These are phyloP conservation scores for Patella vulgata DNA, from an alignment of 1,140 invertebrate genomes.

Conservation along the genomic window DNA sequence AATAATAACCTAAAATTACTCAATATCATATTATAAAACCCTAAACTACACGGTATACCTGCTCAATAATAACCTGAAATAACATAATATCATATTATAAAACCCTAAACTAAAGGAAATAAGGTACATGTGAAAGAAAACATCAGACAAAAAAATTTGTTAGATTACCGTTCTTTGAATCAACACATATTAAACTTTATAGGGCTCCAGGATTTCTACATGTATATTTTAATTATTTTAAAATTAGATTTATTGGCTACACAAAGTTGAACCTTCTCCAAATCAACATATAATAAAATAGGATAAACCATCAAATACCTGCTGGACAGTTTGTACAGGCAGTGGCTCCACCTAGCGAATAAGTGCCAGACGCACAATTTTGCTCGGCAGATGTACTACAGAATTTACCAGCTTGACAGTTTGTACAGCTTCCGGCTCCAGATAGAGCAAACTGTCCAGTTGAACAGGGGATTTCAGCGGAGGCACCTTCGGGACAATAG, in stretches of 20 bases:
- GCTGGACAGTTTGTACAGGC: conserved; percentile 50
- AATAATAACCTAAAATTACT: conserved; percentile 39
- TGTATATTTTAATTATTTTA: too few species aligned
- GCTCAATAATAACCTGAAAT: conserved; percentile 42
- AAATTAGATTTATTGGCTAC: too few species aligned
- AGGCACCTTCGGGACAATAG: conserved; percentile 44
- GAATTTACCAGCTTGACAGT: conserved; percentile 47
- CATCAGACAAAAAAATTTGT: too few species aligned
- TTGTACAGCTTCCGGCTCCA: conserved; percentile 35
- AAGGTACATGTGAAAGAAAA: too few species aligned
- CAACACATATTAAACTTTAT: too few species aligned
- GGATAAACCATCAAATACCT: too few species aligned
- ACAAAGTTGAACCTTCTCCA: too few species aligned
- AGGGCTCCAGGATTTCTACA: too few species aligned
- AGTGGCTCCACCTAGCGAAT: conserved; percentile 44
- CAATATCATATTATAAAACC: conserved; percentile 37
- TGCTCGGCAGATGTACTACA: conserved; percentile 41
- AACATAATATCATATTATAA: conserved; percentile 34
- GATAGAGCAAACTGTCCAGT: conserved; percentile 33
- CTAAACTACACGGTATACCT: conserved; percentile 31
- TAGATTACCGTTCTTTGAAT: too few species aligned
- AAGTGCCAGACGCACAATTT: conserved; percentile 48
- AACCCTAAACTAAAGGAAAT: conserved; percentile 36
- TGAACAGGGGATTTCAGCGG: conserved; percentile 34
- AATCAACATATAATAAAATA: too few species aligned